Evolutionary conservation across 2,113 vertebrate species (phyloP).

Genomic region (Malurus alboscapulatus): DNA sequence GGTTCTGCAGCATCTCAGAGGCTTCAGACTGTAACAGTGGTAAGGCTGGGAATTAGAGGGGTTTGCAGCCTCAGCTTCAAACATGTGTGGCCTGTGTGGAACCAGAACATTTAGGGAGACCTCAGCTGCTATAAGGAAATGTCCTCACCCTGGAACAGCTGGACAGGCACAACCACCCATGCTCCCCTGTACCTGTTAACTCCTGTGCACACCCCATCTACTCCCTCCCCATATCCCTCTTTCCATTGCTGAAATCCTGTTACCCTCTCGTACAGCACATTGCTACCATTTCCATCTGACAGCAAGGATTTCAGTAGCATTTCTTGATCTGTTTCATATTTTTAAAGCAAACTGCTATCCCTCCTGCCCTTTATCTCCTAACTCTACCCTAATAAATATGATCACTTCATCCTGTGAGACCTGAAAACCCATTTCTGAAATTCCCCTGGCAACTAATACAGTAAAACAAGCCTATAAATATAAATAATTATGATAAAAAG

Average conservation of each 20-base stretch:
- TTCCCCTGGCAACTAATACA: background rate
- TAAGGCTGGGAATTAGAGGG: background rate
- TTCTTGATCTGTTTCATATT: background rate
- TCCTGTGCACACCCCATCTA: background rate
- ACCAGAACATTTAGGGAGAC: background rate
- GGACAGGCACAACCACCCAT: background rate
- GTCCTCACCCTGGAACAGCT: background rate
- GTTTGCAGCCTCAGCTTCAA: background rate
- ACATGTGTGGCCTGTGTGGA: background rate
- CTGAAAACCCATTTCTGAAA: slow-evolving; percentile 28
- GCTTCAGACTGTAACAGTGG: rapidly evolving
- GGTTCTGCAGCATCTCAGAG: background rate
- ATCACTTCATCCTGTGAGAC: background rate
- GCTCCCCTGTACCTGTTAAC: background rate
- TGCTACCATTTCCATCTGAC: background rate
- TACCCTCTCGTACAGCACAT: background rate
- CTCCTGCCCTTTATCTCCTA: background rate
- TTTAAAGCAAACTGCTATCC: background rate
- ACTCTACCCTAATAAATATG: slow-evolving; percentile 18
- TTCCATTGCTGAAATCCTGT: background rate
- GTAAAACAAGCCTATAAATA: slow-evolving; percentile 46
- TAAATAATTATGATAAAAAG: slow-evolving; percentile 59
- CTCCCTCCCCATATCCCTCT: background rate
- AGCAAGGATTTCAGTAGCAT: background rate
- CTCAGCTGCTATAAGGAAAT: background rate